These are phyloP conservation scores for Eueides isabella DNA, from an alignment of 1,140 invertebrate genomes.

Conservation along the genomic window DNA sequence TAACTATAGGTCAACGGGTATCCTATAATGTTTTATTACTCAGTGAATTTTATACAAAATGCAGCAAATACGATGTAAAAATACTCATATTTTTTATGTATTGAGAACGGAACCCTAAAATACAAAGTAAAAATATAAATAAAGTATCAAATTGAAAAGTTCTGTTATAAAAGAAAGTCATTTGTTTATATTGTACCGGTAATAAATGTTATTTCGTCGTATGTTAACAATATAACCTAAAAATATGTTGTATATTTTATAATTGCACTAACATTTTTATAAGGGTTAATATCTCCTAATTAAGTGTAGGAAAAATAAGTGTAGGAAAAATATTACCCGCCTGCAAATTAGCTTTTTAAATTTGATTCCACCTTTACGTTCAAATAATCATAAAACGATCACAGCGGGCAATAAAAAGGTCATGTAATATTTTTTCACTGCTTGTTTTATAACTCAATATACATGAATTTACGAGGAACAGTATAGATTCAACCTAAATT, in stretches of 20 bases:
- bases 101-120: no score
- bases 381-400: constrained; percentile 67
- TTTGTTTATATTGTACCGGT: no score
- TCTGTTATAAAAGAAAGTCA: no score
- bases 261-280: not conserved
- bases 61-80: no score
- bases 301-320: constrained; percentile 5
- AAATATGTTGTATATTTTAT: not conserved
- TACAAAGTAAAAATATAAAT: no score
- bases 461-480: constrained; percentile 4
- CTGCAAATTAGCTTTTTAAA: constrained; percentile 61
- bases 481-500: not conserved
- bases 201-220: not conserved
- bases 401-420: constrained; percentile 60
- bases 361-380: constrained; percentile 58
- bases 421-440: constrained; percentile 63
- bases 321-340: constrained; percentile 14
- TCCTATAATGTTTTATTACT: no score
- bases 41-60: no score
- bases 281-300: constrained; percentile 9
- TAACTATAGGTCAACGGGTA: no score
- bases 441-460: constrained; percentile 64
- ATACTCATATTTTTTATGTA: no score
- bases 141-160: no score
- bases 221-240: not conserved